These are phyloP conservation scores for Polypterus bichir DNA, from an alignment of 2,113 vertebrate species.

Conservation along the genomic window DNA sequence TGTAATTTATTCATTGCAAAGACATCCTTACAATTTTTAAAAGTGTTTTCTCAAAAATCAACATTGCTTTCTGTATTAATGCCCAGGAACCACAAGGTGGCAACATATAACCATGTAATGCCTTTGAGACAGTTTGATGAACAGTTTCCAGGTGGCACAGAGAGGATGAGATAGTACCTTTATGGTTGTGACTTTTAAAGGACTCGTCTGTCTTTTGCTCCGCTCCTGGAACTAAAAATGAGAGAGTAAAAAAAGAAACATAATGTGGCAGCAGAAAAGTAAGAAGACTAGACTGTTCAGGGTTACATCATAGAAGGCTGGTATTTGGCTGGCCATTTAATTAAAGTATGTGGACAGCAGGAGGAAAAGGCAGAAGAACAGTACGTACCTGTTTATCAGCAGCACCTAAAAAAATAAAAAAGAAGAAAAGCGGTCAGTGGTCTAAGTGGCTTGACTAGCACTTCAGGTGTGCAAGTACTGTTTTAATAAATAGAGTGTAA, in stretches of 20 bases:
- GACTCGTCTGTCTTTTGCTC: slow-evolving; percentile 23
- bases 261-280: background rate
- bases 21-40: background rate
- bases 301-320: too few species aligned
- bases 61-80: background rate
- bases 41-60: background rate
- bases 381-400: too few species aligned
- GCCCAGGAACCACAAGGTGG: too few species aligned
- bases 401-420: background rate
- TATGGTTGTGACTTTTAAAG: slow-evolving; percentile 59
- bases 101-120: too few species aligned
- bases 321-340: too few species aligned
- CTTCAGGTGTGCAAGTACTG: background rate
- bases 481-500: background rate
- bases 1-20: background rate
- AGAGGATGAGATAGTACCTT: slow-evolving; percentile 40
- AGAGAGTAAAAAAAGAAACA: background rate
- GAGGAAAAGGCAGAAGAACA: too few species aligned
- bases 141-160: background rate
- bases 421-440: slow-evolving; percentile 1
- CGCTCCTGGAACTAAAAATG: background rate
- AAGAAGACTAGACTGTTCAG: too few species aligned
- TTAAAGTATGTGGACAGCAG: too few species aligned
- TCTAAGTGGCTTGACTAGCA: slow-evolving; percentile 1
- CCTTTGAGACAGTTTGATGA: too few species aligned